Percentiles rank a stretch among this genome's conserved stretches.
phyloP scores from a whole-genome alignment of 2,888 invertebrate genomes.

The Brenthis daphne region DNA sequence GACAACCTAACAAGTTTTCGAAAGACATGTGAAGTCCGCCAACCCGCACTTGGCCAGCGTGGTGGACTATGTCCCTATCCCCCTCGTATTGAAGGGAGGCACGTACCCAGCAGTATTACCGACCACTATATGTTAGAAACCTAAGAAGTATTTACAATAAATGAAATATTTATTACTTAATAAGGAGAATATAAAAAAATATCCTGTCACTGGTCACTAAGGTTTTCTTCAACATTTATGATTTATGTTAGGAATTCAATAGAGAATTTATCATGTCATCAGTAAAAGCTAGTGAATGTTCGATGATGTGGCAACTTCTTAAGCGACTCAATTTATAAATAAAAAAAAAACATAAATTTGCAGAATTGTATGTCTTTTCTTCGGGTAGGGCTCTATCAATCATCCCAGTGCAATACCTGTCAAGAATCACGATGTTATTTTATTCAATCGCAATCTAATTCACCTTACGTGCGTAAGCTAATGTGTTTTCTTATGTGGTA shows the following conservation, averaged over 20 bases:
- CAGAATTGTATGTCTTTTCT: slow-evolving; percentile 33
- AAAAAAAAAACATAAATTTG: slow-evolving; percentile 22
- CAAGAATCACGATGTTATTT: slow-evolving; percentile 38
- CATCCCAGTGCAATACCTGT: slow-evolving; percentile 40
- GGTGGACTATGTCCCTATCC: too few relatives aligned
- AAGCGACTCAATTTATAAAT: slow-evolving; percentile 26
- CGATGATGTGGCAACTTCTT: slow-evolving; percentile 25
- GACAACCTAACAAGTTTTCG: too few relatives aligned
- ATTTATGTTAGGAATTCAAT: slow-evolving; percentile 6
- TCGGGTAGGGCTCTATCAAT: slow-evolving; percentile 37
- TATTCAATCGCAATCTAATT: slow-evolving; percentile 40
- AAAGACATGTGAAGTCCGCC: too few relatives aligned
- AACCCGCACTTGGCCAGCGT: too few relatives aligned
- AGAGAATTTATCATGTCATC: slow-evolving; percentile 15
- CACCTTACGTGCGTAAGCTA: slow-evolving; percentile 34
- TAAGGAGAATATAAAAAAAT: too few relatives aligned
- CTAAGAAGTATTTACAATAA: slow-evolving; percentile 2
- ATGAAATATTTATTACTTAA: not conserved
- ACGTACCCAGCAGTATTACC: too few relatives aligned
- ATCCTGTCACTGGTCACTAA: not conserved
- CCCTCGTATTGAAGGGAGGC: too few relatives aligned
- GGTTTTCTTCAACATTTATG: not conserved
- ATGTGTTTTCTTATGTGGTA: slow-evolving; percentile 23
- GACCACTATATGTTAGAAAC: not conserved
- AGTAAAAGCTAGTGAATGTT: slow-evolving; percentile 13